Evolutionary conservation across 2,888 invertebrate species (phyloP), one percentile per base, ranked within the genome.

Genomic region (Hirtodrosophila trivittata): DNA sequence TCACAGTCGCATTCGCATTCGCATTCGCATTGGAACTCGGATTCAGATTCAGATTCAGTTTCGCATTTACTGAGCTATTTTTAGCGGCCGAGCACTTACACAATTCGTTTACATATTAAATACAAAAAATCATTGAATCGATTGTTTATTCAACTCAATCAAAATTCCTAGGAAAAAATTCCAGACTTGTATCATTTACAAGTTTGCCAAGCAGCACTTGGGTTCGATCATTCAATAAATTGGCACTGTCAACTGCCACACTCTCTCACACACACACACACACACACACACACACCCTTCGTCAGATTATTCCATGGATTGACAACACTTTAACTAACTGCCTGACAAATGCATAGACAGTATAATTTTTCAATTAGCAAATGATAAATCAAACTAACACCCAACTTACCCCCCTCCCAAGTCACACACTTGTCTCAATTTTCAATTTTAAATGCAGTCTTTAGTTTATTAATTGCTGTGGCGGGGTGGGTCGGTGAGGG

Each of bases 301-400:
- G 7, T 8, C 9, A 28, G 28, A 37, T 14, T 46, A 14, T 25
- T 13, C 50, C 58, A 45, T 42, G 43, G 56, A 50, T n/a, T 83
- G 81, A 75, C 81, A 81, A 75, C 75, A 74, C 67, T 75, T 82
- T 67, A 84, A 74, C 74, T 84, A 83, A 83, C 80, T 77, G 69
- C 72, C 77, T 83, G 80, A 85, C 86, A 82, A 78, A 66, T 75
- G 54, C 69, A 67, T 57, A 62, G 73, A 66, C 74, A 71, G 76
- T 83, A 86, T 86, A 86, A 85, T 85, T 86, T 86, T 83, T 80
- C 85, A 84, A 83, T 86, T 86, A 86, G 71, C 86, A 84, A 82
- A 77, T 85, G 74, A 86, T 85, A 86, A 85, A 85, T 85, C 85
- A 85, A 81, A 82, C 77, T 77, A 75, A 82, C 84, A 81, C 82